Conservation (phyloP, 53 echinoderm and acorn worm species). For the Echinometra lucunter region DNA sequence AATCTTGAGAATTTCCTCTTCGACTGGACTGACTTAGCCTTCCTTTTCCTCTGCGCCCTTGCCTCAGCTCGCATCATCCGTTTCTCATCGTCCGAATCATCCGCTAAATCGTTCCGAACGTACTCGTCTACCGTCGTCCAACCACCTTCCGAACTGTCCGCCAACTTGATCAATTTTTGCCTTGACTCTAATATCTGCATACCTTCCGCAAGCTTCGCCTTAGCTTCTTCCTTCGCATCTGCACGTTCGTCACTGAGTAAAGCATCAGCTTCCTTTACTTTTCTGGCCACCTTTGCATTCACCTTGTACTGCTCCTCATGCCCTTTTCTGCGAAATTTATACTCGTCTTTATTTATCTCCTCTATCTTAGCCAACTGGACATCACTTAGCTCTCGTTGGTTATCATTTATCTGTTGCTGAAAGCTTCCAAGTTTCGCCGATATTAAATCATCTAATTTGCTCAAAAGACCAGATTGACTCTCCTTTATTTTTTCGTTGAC, state of each 20-base stretch:
- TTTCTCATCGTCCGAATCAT: constrained; percentile 54
- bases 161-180: constrained; percentile 58
- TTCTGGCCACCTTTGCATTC: constrained; percentile 51
- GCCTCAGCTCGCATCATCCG: constrained; percentile 21
- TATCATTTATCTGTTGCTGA: not conserved
- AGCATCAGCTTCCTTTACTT: constrained; percentile 62
- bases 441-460: too few relatives aligned
- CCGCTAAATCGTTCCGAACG: constrained; percentile 57
- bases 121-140: constrained; percentile 62
- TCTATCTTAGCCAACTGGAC: constrained; percentile 36
- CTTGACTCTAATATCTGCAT: constrained; percentile 30
- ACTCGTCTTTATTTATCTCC: constrained; percentile 53
- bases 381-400: not conserved
- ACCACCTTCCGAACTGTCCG: constrained; percentile 59
- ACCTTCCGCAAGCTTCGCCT: constrained; percentile 42
- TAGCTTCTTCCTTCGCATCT: not conserved
- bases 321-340: constrained; percentile 16
- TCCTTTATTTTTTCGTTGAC: not conserved
- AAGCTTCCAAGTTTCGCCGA: not conserved
- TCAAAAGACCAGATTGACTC: not conserved
- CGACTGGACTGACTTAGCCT: not conserved
- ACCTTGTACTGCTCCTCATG: constrained; percentile 68
- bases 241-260: constrained; percentile 16
- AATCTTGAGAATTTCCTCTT: not conserved
- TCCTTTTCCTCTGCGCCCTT: constrained; percentile 43